These are phyloP conservation scores for Taenaris catops DNA, from an alignment of 2,888 invertebrate genomes.

Conservation along the genomic window DNA sequence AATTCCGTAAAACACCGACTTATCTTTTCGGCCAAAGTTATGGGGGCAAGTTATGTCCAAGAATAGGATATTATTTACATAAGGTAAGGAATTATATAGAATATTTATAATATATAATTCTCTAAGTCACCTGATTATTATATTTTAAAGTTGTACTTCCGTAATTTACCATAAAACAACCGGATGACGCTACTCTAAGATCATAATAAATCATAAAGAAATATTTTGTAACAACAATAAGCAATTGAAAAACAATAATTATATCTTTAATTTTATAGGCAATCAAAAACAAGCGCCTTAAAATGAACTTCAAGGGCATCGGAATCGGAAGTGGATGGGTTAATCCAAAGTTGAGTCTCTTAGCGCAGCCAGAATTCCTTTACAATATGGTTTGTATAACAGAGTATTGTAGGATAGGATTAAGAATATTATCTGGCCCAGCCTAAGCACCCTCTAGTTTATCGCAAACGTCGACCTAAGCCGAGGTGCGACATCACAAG, in stretches of 20 bases:
- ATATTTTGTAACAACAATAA: too few species aligned
- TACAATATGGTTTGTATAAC: conserved; percentile 61
- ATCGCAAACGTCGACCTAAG: too few species aligned
- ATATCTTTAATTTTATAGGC: conserved; percentile 38
- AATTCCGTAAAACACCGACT: conserved; percentile 85
- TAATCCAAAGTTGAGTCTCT: conserved; percentile 55
- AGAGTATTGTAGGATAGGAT: too few species aligned
- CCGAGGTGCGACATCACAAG: too few species aligned
- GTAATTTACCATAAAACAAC: too few species aligned
- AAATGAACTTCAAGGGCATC: conserved; percentile 66
- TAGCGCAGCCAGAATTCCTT: conserved; percentile 48
- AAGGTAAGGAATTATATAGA: conserved; percentile 38
- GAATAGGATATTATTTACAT: conserved; percentile 55
- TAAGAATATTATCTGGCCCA: too few species aligned
- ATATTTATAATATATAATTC: neutral
- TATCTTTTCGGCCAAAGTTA: conserved; percentile 95
- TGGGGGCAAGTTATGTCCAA: conserved; percentile 91
- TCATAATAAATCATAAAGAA: too few species aligned
- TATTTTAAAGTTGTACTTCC: neutral
- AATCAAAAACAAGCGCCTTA: conserved; percentile 51
- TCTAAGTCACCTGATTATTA: neutral
- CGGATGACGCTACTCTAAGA: too few species aligned
- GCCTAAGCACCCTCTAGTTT: too few species aligned
- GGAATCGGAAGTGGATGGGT: conserved; percentile 71
- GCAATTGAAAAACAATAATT: too few species aligned